Conservation (phyloP, 2,888 invertebrate species). For the Amaurobius ferox region DNA sequence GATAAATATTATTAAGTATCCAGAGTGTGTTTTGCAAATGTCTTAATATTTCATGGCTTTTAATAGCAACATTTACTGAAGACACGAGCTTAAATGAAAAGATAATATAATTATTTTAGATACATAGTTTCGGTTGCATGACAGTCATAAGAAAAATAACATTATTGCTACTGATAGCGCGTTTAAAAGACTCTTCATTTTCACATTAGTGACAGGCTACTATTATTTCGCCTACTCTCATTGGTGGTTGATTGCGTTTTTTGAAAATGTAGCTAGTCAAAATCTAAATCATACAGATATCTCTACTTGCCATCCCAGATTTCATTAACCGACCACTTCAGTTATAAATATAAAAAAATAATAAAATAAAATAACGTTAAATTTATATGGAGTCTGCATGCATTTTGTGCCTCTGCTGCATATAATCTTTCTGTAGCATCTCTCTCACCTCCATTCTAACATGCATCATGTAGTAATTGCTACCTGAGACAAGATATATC, state of each 20-base stretch:
- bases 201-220: neutral
- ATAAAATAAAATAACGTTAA: neutral
- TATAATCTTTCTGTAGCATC: constrained; percentile 26
- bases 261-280: neutral
- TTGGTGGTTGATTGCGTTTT: constrained; percentile 5
- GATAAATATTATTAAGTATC: neutral
- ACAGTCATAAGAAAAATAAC: neutral
- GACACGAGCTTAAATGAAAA: neutral
- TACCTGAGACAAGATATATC: constrained; percentile 32
- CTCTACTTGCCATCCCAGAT: constrained; percentile 20
- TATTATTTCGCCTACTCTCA: constrained; percentile 3
- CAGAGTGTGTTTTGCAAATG: neutral
- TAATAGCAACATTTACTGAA: neutral
- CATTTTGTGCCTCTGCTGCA: neutral
- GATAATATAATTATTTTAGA: neutral
- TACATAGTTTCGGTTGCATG: neutral
- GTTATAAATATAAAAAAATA: no score
- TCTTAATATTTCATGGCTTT: neutral
- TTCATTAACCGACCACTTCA: constrained; percentile 12
- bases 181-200: constrained; percentile 6
- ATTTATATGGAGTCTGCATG: constrained; percentile 17
- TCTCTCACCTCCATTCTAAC: constrained; percentile 23
- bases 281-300: constrained; percentile 20
- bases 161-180: neutral
- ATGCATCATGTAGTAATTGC: constrained; percentile 37